Evolutionary conservation across 2,113 vertebrate genomes (phyloP).

Genomic region (Hippocampus abdominalis): DNA sequence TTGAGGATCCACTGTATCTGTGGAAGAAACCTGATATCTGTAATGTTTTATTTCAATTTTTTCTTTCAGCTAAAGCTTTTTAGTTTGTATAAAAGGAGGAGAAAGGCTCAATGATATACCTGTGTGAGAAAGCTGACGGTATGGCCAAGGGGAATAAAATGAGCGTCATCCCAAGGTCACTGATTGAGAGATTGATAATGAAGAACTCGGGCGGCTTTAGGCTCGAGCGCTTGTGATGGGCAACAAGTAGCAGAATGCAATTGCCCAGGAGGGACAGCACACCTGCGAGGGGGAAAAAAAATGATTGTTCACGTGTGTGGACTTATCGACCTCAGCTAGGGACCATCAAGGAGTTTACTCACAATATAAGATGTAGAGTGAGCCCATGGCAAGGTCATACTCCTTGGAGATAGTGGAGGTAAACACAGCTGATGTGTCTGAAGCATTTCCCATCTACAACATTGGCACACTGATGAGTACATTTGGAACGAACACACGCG

Average conservation of each 20-base stretch:
- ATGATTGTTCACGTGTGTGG: neutral
- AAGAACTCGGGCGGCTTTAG: conserved; percentile 85
- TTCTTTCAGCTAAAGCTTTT: too few relatives aligned
- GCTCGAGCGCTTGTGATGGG: conserved; percentile 75
- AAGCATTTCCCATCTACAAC: conserved; percentile 77
- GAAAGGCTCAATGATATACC: conserved; percentile 51
- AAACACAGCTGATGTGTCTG: conserved; percentile 65
- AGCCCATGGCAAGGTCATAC: conserved; percentile 79
- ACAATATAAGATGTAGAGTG: conserved; percentile 76
- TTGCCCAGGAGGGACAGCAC: conserved; percentile 79
- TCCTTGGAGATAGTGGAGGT: conserved; percentile 75
- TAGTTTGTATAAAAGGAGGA: too few relatives aligned
- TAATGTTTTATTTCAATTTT: too few relatives aligned
- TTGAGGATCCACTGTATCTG: too few relatives aligned
- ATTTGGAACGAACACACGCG: neutral
- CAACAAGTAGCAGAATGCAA: conserved; percentile 77
- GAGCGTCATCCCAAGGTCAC: conserved; percentile 82
- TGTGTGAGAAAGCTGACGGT: conserved; percentile 79
- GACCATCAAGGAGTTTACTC: conserved; percentile 47
- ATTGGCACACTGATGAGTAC: neutral
- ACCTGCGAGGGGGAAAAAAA: conserved; percentile 40
- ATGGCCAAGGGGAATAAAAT: conserved; percentile 80
- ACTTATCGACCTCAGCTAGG: neutral
- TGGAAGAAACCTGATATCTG: too few relatives aligned
- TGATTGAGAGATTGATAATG: conserved; percentile 81